phyloP scores from a whole-genome alignment of 92 coral and sea anemone species.

The Pocillopora meandrina region DNA sequence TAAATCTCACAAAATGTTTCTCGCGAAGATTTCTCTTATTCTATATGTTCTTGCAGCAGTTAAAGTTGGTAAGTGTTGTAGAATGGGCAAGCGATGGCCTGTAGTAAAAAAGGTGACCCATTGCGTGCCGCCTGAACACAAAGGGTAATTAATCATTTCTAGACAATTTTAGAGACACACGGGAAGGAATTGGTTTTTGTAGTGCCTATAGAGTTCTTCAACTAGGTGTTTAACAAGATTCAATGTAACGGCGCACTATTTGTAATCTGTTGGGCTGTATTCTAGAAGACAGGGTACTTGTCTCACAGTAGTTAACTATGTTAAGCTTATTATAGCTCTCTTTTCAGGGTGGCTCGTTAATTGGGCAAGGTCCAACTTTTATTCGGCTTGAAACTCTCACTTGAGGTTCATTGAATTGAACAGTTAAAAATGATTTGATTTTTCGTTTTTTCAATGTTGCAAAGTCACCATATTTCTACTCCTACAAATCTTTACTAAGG shows the following conservation, averaged over 20 bases:
- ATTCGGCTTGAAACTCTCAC: background rate
- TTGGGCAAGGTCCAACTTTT: background rate
- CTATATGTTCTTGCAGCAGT: constrained; percentile 2
- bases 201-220: constrained; percentile 10
- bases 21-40: constrained; percentile 1
- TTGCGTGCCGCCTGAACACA: constrained; percentile 19
- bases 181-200: constrained; percentile 38
- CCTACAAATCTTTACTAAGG: background rate
- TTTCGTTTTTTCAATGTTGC: background rate
- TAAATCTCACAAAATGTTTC: constrained; percentile 33
- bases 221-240: constrained; percentile 19
- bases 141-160: constrained; percentile 37
- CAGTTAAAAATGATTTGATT: background rate
- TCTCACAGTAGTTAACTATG: background rate
- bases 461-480: background rate
- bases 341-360: constrained; percentile 3
- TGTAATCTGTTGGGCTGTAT: background rate
- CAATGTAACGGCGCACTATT: background rate
- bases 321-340: constrained; percentile 26
- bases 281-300: background rate
- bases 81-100: background rate
- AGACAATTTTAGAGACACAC: constrained; percentile 15
- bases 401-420: background rate
- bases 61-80: constrained; percentile 22
- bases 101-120: constrained; percentile 7